Base-by-base conservation (phyloP, 2,888 invertebrate genomes). In the Anthoptus insignis region DNA sequence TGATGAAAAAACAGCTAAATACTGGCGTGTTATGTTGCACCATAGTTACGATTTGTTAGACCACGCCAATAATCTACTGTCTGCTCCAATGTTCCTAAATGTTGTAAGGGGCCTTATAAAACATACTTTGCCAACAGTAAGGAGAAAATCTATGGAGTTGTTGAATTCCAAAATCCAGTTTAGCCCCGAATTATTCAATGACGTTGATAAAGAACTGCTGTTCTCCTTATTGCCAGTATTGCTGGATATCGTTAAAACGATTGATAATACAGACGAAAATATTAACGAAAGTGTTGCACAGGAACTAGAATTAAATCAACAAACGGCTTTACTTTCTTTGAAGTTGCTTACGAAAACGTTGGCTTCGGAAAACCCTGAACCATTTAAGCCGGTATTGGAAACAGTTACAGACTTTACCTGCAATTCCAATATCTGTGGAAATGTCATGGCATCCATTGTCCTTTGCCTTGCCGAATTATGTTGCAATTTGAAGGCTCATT, bases 81-180 rank as follows among this genome's bases (percentile, higher is more conserved):
- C 98, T 0, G 95, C 97, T 0, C 93, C 95, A 16, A 96, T 97
- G 92, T 98, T 99, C 84, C 86, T 99, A 19, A 93, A 95, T 42
- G 97, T 98, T 0, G 94, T 98, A 0, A 94, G 95, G 70, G 96
- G 96, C 0, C 87, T 99, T 58, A 86, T 97, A 76, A 94, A 95
- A 54, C 97, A 98, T 78, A 95, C 96, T 39, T 82, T 97, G 21
- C 86, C 95, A 13, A 95, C 95, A 6, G 96, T 99, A 0, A 94
- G 96, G 69, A 94, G 96, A 66, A 97, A 98, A 81, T 96, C 97
- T 0, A 94, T 99, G 87, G 99, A 99, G 77, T 86, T 99, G 39
- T 88, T 99, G 0, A 98, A 97, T 76, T 94, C 94, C 8, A 97
- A 98, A 85, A 91, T 99, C 7, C 96, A 97, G 71, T 94, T 95